A percentile compares a stretch with the other conserved stretches of the same genome.
phyloP scores from a whole-genome alignment of 2,888 invertebrate species.

The Drosophila putrida region DNA sequence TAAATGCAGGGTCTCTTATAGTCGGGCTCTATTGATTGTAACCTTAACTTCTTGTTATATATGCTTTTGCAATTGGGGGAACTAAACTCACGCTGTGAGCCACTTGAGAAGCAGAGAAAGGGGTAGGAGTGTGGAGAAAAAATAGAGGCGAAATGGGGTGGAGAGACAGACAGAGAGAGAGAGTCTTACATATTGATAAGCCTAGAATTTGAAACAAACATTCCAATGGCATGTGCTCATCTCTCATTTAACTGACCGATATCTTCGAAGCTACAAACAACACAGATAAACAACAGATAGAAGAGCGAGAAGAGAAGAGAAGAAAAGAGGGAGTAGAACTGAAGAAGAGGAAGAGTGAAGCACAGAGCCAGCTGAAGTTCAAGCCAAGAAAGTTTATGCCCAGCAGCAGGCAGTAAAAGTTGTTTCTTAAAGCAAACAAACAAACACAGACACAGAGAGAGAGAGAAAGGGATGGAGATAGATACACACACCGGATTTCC shows the following conservation, averaged over 20 bases:
- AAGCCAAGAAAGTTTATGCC: conserved; percentile 54
- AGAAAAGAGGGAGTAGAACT: not conserved
- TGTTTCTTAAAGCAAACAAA: conserved; percentile 55
- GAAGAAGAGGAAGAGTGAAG: not conserved
- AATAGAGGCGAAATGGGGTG: too few species aligned
- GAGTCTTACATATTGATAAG: conserved; percentile 41
- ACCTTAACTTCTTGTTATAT: not conserved
- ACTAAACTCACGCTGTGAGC: conserved; percentile 19
- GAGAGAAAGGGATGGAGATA: conserved; percentile 9
- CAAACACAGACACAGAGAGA: conserved; percentile 12
- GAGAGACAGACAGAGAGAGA: not conserved
- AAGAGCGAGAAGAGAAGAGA: too few species aligned
- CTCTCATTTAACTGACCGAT: not conserved
- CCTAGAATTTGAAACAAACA: conserved; percentile 41
- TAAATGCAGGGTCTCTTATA: too few species aligned
- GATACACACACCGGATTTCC: conserved; percentile 62
- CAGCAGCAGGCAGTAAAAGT: conserved; percentile 54
- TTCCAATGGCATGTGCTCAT: conserved; percentile 60
- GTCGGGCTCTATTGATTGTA: too few species aligned
- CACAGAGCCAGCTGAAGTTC: not conserved
- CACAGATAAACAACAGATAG: conserved; percentile 41
- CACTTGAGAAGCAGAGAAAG: conserved; percentile 38
- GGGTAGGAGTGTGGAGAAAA: too few species aligned
- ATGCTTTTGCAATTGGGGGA: conserved; percentile 20
- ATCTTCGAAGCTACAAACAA: conserved; percentile 18